Conservation (phyloP, 1,140 invertebrate genomes). For the Arion vulgaris region DNA sequence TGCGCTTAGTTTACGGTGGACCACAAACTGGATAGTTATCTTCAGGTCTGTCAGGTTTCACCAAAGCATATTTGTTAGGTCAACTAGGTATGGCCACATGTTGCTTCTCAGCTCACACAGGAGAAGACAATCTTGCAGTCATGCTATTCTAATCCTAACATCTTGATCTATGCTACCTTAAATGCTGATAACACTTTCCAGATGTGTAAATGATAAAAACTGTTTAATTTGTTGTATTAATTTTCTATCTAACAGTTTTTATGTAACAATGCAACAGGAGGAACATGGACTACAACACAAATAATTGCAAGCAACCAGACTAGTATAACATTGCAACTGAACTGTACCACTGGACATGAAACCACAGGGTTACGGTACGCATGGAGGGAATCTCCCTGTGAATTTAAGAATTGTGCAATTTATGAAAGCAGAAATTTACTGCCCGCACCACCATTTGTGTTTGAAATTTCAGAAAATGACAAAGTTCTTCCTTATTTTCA, state of each 20-base stretch:
- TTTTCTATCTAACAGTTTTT: background rate
- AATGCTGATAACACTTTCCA: too few species aligned
- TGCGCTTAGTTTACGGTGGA: too few species aligned
- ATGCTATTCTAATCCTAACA: too few species aligned
- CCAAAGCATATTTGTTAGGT: too few species aligned
- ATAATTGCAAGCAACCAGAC: constrained; percentile 42
- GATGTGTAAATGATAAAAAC: too few species aligned
- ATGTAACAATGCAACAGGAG: constrained; percentile 21
- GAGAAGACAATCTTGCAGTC: too few species aligned
- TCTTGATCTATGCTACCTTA: too few species aligned
- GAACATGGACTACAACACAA: constrained; percentile 51
- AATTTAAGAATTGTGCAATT: constrained; percentile 58
- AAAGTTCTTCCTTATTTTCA: background rate
- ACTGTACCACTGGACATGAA: constrained; percentile 27
- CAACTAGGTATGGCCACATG: too few species aligned
- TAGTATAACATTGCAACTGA: constrained; percentile 46
- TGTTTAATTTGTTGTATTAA: background rate
- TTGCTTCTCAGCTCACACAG: too few species aligned
- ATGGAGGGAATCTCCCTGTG: constrained; percentile 65
- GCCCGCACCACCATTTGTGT: constrained; percentile 55
- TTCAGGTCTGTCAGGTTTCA: too few species aligned
- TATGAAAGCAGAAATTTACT: constrained; percentile 54
- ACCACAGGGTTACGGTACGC: constrained; percentile 59
- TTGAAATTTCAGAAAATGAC: background rate
- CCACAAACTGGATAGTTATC: too few species aligned